phyloP scores from a whole-genome alignment of 1,140 invertebrate genomes.

The Zaprionus kolodkinae region DNA sequence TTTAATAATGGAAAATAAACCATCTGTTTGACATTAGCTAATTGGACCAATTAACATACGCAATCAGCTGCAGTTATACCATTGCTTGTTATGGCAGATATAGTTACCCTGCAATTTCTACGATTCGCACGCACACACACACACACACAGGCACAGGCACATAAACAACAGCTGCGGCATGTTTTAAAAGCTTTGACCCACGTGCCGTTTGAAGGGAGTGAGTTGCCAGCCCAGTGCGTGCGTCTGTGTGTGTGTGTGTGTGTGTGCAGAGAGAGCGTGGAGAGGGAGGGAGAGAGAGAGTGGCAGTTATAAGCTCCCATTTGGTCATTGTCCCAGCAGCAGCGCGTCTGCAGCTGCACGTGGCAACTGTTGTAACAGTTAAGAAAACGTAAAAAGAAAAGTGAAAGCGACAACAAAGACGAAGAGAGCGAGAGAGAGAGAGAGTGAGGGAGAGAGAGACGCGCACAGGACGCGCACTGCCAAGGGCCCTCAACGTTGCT shows the following conservation, averaged over 20 bases:
- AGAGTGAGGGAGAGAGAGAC: too few relatives aligned
- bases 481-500: constrained; percentile 14
- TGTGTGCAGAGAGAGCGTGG: background rate
- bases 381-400: constrained; percentile 7
- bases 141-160: constrained; percentile 26
- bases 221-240: background rate
- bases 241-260: background rate
- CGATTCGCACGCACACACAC: constrained; percentile 29
- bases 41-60: background rate
- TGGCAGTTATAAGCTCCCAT: constrained; percentile 17
- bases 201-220: constrained; percentile 4
- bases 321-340: constrained; percentile 36
- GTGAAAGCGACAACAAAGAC: background rate
- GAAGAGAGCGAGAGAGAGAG: background rate
- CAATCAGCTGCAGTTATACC: background rate
- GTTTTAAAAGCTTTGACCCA: constrained; percentile 13
- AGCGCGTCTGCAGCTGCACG: constrained; percentile 24
- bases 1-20: background rate
- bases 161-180: constrained; percentile 3
- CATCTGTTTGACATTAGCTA: background rate
- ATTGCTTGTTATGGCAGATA: constrained; percentile 4
- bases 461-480: constrained; percentile 6
- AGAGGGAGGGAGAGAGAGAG: background rate
- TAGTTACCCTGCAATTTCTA: constrained; percentile 5
- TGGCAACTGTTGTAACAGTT: constrained; percentile 28